Percentiles rank a stretch among this genome's conserved stretches.
These are phyloP conservation scores for Drosophila littoralis DNA, from an alignment of 1,140 invertebrate species.

Conservation along the genomic window DNA sequence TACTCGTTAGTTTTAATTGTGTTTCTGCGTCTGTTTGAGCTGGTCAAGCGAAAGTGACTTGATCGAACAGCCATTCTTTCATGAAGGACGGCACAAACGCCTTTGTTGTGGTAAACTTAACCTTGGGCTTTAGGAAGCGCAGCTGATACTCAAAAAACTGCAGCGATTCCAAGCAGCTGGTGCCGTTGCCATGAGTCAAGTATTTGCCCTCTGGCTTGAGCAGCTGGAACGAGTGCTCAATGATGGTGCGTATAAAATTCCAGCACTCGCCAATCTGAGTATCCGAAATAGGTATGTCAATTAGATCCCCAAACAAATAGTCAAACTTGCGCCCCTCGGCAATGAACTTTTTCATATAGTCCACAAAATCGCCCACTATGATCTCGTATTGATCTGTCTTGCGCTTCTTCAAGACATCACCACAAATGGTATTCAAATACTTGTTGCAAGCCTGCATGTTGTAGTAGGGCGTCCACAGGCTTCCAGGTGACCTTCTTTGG, in stretches of 20 bases:
- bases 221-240: conserved; percentile 92
- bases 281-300: conserved; percentile 94
- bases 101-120: conserved; percentile 89
- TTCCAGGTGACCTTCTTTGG: too few species aligned
- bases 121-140: conserved; percentile 88
- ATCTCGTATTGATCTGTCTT: conserved; percentile 94
- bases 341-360: conserved; percentile 91
- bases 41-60: conserved; percentile 87
- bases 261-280: conserved; percentile 92
- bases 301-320: conserved; percentile 96
- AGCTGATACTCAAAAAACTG: conserved; percentile 93
- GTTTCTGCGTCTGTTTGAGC: conserved; percentile 53
- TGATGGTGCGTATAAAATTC: conserved; percentile 93
- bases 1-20: conserved; percentile 32
- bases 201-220: conserved; percentile 93
- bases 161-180: conserved; percentile 90
- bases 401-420: conserved; percentile 92
- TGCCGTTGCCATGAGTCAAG: conserved; percentile 95
- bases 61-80: conserved; percentile 96
- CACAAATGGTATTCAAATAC: conserved; percentile 93
- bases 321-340: conserved; percentile 93
- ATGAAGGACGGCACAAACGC: conserved; percentile 95
- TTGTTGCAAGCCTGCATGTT: conserved; percentile 94
- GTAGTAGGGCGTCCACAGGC: too few species aligned
- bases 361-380: conserved; percentile 95